phyloP scores from a whole-genome alignment of 2,113 vertebrate species.

The Andinoacara biseriatus region DNA sequence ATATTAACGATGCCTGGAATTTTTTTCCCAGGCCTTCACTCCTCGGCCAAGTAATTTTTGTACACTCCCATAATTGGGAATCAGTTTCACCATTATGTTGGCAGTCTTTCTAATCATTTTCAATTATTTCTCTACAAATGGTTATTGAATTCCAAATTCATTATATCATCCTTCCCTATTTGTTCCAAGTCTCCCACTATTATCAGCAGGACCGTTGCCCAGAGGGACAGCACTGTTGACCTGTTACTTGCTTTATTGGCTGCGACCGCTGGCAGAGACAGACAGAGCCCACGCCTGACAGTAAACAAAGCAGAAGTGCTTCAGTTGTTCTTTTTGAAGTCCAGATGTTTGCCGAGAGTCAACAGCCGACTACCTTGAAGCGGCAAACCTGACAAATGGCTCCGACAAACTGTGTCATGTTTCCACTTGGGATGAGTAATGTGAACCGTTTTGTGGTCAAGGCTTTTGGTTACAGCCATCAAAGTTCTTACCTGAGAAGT shows the following conservation, averaged over 20 bases:
- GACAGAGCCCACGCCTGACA: constrained; percentile 25
- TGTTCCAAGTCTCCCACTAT: constrained; percentile 26
- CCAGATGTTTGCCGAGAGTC: constrained; percentile 47
- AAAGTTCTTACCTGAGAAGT: constrained; percentile 19
- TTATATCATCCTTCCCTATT: constrained; percentile 7
- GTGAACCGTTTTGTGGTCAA: constrained; percentile 16
- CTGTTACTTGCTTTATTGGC: constrained; percentile 68
- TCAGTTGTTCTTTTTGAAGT: constrained; percentile 62
- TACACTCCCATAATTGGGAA: constrained; percentile 5
- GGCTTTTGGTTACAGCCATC: background rate
- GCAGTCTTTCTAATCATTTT: constrained; percentile 16
- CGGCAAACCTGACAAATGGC: constrained; percentile 40
- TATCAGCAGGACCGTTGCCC: constrained; percentile 37
- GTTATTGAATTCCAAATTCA: background rate
- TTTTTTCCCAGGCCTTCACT: background rate
- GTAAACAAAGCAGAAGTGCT: constrained; percentile 57
- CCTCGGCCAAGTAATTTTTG: background rate
- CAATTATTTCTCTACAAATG: constrained; percentile 8
- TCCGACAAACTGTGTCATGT: constrained; percentile 41
- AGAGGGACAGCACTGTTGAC: constrained; percentile 48
- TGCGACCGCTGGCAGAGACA: constrained; percentile 40
- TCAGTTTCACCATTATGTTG: constrained; percentile 1
- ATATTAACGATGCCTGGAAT: background rate
- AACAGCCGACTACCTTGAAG: constrained; percentile 49
- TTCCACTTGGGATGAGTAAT: constrained; percentile 42